Evolutionary conservation across 2,888 invertebrate species (phyloP).

Genomic region (Creontiades dilutus): DNA sequence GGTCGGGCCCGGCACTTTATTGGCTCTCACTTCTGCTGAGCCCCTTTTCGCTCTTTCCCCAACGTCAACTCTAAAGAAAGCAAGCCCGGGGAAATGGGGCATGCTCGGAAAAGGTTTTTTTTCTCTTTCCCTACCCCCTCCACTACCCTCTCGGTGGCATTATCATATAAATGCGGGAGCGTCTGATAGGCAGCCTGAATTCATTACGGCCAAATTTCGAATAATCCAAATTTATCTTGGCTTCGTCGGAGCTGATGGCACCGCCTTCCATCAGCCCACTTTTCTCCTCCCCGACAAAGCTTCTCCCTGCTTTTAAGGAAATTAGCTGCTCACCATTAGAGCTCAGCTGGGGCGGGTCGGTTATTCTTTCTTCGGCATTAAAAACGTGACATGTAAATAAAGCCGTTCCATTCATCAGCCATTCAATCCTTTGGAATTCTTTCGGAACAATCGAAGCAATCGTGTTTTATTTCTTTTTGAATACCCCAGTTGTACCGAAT

Average conservation of each 20-base stretch:
- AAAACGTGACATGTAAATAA: slow-evolving; percentile 60
- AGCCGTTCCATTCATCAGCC: neutral
- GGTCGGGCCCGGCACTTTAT: slow-evolving; percentile 39
- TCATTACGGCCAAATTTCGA: slow-evolving; percentile 67
- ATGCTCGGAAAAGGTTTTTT: slow-evolving; percentile 25
- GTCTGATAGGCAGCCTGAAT: slow-evolving; percentile 67
- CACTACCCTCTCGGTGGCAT: slow-evolving; percentile 4
- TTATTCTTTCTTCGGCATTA: neutral
- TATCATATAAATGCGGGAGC: slow-evolving; percentile 68
- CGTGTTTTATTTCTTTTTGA: neutral
- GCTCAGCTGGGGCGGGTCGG: neutral
- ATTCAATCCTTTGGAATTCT: slow-evolving; percentile 20
- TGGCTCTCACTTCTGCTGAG: slow-evolving; percentile 59
- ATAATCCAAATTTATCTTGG: slow-evolving; percentile 65
- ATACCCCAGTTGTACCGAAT: neutral
- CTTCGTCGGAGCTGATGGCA: slow-evolving; percentile 38
- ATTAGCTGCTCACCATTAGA: slow-evolving; percentile 55
- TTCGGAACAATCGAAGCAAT: neutral
- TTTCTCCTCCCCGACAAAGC: slow-evolving; percentile 49
- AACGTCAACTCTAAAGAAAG: slow-evolving; percentile 58
- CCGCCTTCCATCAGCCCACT: slow-evolving; percentile 16
- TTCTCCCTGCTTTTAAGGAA: slow-evolving; percentile 63
- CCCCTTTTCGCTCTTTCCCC: neutral
- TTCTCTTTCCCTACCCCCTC: neutral
- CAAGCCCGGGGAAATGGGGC: slow-evolving; percentile 49